A percentile compares a stretch with the other conserved stretches of the same genome.
These are phyloP conservation scores for Brachypalpus laphriformis DNA, from an alignment of 2,888 invertebrate genomes.

Conservation along the genomic window DNA sequence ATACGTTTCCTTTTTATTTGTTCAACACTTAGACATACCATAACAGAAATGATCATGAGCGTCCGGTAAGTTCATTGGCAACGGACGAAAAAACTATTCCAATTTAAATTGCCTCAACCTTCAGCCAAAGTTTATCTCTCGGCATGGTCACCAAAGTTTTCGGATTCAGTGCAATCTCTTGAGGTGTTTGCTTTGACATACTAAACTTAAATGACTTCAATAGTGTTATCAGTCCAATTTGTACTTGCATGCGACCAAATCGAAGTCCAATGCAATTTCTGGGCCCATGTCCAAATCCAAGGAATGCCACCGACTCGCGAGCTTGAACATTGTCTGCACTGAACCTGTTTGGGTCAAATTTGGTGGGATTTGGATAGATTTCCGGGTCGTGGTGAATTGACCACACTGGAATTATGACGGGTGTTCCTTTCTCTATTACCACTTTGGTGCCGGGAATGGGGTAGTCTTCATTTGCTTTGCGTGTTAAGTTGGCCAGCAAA, in stretches of 20 bases:
- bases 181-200: constrained; percentile 64
- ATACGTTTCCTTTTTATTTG: too few species aligned
- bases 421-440: constrained; percentile 79
- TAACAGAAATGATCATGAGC: too few species aligned
- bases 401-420: constrained; percentile 79
- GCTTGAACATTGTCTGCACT: constrained; percentile 76
- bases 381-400: constrained; percentile 82
- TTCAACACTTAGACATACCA: too few species aligned
- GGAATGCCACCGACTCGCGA: constrained; percentile 78
- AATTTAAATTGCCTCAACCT: constrained; percentile 72
- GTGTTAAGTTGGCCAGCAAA: constrained; percentile 79
- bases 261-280: constrained; percentile 79
- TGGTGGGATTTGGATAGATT: constrained; percentile 82
- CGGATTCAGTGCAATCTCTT: constrained; percentile 66
- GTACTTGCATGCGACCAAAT: constrained; percentile 79
- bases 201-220: constrained; percentile 76
- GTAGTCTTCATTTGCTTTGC: constrained; percentile 79
- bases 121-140: constrained; percentile 60
- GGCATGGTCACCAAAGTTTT: constrained; percentile 44
- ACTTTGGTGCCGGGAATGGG: constrained; percentile 77
- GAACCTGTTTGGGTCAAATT: constrained; percentile 83
- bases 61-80: too few species aligned
- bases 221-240: too few species aligned
- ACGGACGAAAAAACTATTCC: too few species aligned
- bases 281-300: constrained; percentile 81